phyloP scores from a whole-genome alignment of 2,888 invertebrate species.

The Argyra leucocephala region DNA sequence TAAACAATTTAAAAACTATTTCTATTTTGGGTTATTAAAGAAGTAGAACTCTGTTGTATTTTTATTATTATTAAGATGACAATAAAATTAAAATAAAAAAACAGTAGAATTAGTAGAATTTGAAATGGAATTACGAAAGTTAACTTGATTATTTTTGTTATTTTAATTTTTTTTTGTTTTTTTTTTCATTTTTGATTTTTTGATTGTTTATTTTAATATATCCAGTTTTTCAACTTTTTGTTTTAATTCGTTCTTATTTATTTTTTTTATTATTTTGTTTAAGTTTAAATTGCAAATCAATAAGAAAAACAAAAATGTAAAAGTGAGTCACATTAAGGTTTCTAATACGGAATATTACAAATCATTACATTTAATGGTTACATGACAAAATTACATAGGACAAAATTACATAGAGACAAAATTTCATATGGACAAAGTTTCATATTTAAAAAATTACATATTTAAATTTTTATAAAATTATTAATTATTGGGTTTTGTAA shows the following conservation, averaged over 20 bases:
- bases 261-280: too few relatives aligned
- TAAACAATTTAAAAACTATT: neutral
- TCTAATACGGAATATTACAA: too few relatives aligned
- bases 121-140: constrained; percentile 3
- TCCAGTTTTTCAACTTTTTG: neutral
- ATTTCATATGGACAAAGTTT: too few relatives aligned
- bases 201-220: neutral
- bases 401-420: too few relatives aligned
- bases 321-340: neutral
- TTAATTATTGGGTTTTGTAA: too few relatives aligned
- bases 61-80: too few relatives aligned
- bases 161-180: neutral
- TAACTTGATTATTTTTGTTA: neutral
- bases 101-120: neutral
- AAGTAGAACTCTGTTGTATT: neutral
- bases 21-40: neutral
- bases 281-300: too few relatives aligned
- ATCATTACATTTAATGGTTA: too few relatives aligned
- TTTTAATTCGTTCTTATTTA: neutral
- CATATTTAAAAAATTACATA: too few relatives aligned
- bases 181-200: neutral
- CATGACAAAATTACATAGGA: too few relatives aligned
- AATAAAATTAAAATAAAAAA: too few relatives aligned
- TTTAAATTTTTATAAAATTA: too few relatives aligned
- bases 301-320: neutral